phyloP scores from a whole-genome alignment of 1,140 invertebrate species.

The Harlomillsia oculata region DNA sequence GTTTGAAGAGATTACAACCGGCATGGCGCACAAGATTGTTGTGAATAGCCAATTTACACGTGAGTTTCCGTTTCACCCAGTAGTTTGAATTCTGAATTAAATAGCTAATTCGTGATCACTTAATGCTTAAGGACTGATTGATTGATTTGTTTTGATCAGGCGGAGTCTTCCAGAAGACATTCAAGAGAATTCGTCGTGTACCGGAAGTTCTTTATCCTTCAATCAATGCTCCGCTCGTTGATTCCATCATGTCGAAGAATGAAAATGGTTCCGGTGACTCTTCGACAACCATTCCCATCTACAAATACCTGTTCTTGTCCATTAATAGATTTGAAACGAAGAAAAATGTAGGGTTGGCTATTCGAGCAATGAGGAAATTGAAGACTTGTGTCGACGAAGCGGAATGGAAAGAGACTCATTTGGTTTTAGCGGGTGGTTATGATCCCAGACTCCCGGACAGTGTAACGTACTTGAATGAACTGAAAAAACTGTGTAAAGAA shows the following conservation, averaged over 20 bases:
- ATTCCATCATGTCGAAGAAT: constrained; percentile 45
- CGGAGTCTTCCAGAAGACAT: constrained; percentile 72
- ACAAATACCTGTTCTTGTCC: constrained; percentile 67
- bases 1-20: constrained; percentile 83
- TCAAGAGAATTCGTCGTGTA: constrained; percentile 54
- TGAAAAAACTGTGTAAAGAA: constrained; percentile 54
- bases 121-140: background rate
- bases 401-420: constrained; percentile 56
- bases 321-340: constrained; percentile 97
- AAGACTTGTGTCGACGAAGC: constrained; percentile 40
- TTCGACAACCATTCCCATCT: constrained; percentile 39
- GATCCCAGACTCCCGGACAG: constrained; percentile 84
- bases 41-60: constrained; percentile 91
- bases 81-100: background rate
- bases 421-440: constrained; percentile 96
- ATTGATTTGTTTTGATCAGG: constrained; percentile 42
- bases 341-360: constrained; percentile 79
- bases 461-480: constrained; percentile 72
- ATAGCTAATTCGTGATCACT: background rate
- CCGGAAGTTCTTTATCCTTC: constrained; percentile 90
- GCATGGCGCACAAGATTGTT: constrained; percentile 71
- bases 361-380: constrained; percentile 59
- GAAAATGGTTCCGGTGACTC: constrained; percentile 23
- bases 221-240: constrained; percentile 70
- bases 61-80: constrained; percentile 36